phyloP scores from a whole-genome alignment of 2,797 vertebrate species.

The Anguilla megastoma region DNA sequence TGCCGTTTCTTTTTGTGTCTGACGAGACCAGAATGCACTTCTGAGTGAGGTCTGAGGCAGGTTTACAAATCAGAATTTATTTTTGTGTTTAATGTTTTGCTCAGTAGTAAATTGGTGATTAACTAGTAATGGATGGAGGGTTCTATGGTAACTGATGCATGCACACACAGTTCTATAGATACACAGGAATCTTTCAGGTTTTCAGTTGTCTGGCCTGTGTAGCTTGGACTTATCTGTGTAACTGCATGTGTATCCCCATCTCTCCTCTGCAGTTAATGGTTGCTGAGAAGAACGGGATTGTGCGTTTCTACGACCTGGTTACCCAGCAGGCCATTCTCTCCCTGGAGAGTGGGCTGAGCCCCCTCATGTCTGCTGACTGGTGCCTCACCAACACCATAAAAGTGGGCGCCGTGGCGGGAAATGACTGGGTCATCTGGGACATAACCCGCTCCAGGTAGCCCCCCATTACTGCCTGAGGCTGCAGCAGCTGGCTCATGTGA shows the following conservation, averaged over 20 bases:
- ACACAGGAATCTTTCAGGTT: not conserved
- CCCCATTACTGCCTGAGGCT: not conserved
- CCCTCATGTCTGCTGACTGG: slow-evolving; percentile 94
- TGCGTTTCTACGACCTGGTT: slow-evolving; percentile 92
- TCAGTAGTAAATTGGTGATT: not conserved
- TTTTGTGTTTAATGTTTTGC: not conserved
- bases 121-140: not conserved
- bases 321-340: slow-evolving; percentile 93
- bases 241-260: slow-evolving; percentile 30
- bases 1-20: not conserved
- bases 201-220: not conserved
- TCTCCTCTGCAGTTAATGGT: slow-evolving; percentile 84
- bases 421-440: slow-evolving; percentile 95
- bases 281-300: slow-evolving; percentile 91
- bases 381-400: slow-evolving; percentile 91
- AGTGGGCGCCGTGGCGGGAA: slow-evolving; percentile 91
- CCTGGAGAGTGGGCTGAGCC: slow-evolving; percentile 85
- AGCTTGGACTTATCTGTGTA: not conserved
- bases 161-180: not conserved
- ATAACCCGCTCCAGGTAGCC: slow-evolving; percentile 90
- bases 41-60: not conserved
- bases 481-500: not conserved
- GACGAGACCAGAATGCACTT: not conserved
- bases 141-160: not conserved
- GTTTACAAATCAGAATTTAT: not conserved